Percentiles rank a stretch among this genome's conserved stretches.
phyloP scores from a whole-genome alignment of 1,140 invertebrate species.

The Lepidurus apus region DNA sequence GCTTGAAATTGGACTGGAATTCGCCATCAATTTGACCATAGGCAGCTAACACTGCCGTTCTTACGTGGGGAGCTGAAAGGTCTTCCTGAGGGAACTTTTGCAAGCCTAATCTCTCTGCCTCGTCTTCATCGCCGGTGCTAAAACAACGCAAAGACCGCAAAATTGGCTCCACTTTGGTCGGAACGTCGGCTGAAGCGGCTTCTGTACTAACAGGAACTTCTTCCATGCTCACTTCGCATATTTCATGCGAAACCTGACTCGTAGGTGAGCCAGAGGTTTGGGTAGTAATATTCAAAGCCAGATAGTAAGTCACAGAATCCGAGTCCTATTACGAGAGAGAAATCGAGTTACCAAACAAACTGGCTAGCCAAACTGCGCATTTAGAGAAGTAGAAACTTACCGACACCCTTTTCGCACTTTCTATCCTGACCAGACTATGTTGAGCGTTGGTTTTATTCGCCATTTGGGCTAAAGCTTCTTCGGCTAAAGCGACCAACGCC shows the following conservation, averaged over 20 bases:
- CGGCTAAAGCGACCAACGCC: neutral
- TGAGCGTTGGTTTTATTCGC: neutral
- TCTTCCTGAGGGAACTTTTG: slow-evolving; percentile 16
- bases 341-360: too few relatives aligned
- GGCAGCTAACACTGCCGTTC: slow-evolving; percentile 23
- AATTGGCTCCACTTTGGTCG: neutral
- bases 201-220: slow-evolving; percentile 22
- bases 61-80: neutral
- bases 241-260: slow-evolving; percentile 5
- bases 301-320: slow-evolving; percentile 3
- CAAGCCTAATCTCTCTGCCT: slow-evolving; percentile 23
- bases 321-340: neutral
- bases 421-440: slow-evolving; percentile 14
- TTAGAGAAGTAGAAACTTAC: slow-evolving; percentile 11
- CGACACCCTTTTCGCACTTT: neutral
- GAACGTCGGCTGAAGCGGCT: slow-evolving; percentile 22
- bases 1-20: slow-evolving; percentile 24
- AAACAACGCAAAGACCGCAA: slow-evolving; percentile 31
- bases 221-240: slow-evolving; percentile 31
- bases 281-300: slow-evolving; percentile 27
- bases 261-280: neutral
- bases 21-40: slow-evolving; percentile 30
- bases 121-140: slow-evolving; percentile 25
- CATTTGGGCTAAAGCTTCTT: slow-evolving; percentile 26
- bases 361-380: neutral